Evolutionary conservation across 2,888 invertebrate genomes (phyloP).

Genomic region (Cantharis flavilabris): DNA sequence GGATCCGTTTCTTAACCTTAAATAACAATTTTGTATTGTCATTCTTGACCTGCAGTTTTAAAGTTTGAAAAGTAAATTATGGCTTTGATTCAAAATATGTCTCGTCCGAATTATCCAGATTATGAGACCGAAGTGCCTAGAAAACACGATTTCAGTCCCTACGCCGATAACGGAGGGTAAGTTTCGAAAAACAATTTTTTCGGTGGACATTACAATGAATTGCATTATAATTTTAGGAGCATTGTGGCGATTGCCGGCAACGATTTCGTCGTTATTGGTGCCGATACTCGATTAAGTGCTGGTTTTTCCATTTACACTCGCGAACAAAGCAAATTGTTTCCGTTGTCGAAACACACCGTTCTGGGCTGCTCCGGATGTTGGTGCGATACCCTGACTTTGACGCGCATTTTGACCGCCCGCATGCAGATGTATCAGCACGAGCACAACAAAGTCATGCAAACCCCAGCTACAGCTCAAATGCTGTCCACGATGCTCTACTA

Average conservation of each 20-base stretch:
- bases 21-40: background rate
- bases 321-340: conserved; percentile 85
- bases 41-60: background rate
- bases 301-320: conserved; percentile 91
- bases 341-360: conserved; percentile 80
- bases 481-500: conserved; percentile 94
- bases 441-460: conserved; percentile 90
- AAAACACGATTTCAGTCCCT: conserved; percentile 66
- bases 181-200: background rate
- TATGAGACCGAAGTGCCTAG: conserved; percentile 46
- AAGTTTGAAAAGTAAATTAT: background rate
- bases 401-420: conserved; percentile 79
- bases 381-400: conserved; percentile 94
- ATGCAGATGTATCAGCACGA: conserved; percentile 96
- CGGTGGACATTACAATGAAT: background rate
- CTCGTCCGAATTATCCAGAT: conserved; percentile 45
- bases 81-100: background rate
- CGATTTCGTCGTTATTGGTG: conserved; percentile 92
- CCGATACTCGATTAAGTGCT: conserved; percentile 90
- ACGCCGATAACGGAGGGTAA: conserved; percentile 81
- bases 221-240: conserved; percentile 73
- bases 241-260: conserved; percentile 95
- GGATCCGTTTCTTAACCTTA: background rate
- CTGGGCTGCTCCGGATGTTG: conserved; percentile 97
- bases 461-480: conserved; percentile 94